Conservation (phyloP, 1,140 invertebrate species). For the Zaprionus ornatus region DNA sequence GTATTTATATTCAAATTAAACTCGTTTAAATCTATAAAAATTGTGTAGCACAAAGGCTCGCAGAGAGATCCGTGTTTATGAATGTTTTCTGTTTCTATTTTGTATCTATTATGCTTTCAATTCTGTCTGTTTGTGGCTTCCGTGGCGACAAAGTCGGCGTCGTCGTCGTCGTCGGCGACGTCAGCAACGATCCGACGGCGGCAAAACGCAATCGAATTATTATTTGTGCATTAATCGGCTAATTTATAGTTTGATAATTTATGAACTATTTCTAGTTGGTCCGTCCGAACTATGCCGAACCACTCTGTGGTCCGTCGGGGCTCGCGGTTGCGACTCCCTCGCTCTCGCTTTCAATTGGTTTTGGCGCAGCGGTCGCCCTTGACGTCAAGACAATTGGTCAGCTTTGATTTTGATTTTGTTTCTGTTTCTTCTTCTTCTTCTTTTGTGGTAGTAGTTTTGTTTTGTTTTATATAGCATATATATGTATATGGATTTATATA, state of each 20-base stretch:
- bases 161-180: too few species aligned
- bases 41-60: slow-evolving; percentile 74
- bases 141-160: slow-evolving; percentile 54
- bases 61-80: slow-evolving; percentile 73
- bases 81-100: slow-evolving; percentile 39
- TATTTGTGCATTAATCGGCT: slow-evolving; percentile 80
- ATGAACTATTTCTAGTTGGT: slow-evolving; percentile 76
- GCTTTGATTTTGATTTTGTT: slow-evolving; percentile 45
- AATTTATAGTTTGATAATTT: slow-evolving; percentile 82
- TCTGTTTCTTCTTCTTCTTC: slow-evolving; percentile 9
- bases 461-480: slow-evolving; percentile 23
- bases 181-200: slow-evolving; percentile 34
- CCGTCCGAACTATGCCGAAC: slow-evolving; percentile 18
- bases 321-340: slow-evolving; percentile 51
- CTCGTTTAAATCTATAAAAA: slow-evolving; percentile 80
- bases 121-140: slow-evolving; percentile 15
- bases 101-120: not conserved
- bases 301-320: not conserved
- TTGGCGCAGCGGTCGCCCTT: slow-evolving; percentile 64
- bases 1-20: slow-evolving; percentile 82
- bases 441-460: slow-evolving; percentile 13
- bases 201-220: slow-evolving; percentile 80
- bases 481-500: slow-evolving; percentile 40
- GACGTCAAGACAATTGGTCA: slow-evolving; percentile 69
- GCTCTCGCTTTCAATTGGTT: slow-evolving; percentile 76